phyloP scores from a whole-genome alignment of 2,113 vertebrate species.

The Dromas ardeola region DNA sequence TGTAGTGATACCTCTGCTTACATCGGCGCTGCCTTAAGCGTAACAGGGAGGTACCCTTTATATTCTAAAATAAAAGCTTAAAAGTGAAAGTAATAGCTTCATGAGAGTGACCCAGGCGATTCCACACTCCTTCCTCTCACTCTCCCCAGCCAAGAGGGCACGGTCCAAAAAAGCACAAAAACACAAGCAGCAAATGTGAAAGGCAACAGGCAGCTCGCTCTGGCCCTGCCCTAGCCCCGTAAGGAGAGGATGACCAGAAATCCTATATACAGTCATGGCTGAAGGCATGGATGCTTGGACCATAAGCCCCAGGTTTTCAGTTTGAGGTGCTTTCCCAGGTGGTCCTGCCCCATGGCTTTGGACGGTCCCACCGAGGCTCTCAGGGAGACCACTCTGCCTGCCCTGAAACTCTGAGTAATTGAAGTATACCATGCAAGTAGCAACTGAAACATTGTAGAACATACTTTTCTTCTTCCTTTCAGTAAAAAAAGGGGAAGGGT shows the following conservation, averaged over 20 bases:
- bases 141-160: background rate
- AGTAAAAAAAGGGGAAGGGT: background rate
- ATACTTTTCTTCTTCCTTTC: background rate
- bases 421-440: rapidly evolving
- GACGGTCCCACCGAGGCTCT: background rate
- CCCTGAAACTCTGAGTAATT: background rate
- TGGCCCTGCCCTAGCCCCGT: background rate
- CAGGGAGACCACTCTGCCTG: background rate
- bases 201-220: background rate
- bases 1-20: background rate
- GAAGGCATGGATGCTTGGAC: background rate
- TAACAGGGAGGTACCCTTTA: background rate
- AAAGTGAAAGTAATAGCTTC: background rate
- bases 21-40: background rate
- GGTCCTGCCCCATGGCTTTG: background rate
- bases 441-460: background rate
- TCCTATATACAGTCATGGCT: background rate
- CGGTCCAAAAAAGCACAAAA: background rate
- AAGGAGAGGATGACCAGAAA: background rate
- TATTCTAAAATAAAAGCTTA: background rate
- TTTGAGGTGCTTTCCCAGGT: background rate
- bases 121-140: background rate
- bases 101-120: background rate
- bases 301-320: background rate
- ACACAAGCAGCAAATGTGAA: background rate